Base-by-base conservation (phyloP, 1,140 invertebrate species). In the Neelides sp. region DNA sequence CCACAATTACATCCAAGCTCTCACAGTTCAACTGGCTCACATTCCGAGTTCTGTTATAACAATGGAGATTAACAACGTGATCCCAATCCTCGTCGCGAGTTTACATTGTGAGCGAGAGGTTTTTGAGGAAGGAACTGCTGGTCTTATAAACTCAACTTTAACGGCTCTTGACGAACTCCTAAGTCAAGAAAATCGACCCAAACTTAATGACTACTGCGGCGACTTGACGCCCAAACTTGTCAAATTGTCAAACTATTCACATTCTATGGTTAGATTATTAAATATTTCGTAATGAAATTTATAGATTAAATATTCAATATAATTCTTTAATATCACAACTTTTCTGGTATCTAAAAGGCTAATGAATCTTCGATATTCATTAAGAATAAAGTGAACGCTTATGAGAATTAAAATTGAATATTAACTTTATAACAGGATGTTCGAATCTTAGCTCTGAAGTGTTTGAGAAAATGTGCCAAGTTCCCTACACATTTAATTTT, bases 191-290 rank as follows among this genome's bases (percentile, higher is more conserved):
- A 73, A 74, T 57, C 71, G 78, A 55, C 35, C 57, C 0, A 66
- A 72, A 52, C 70, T 82, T 26, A 66, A 70, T 7, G 65, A 72
- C 10, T 75, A 80, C 58, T 67, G 78, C 53, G 72, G 77, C 57
- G 76, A 75, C 48, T 69, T 85, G 32, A 71, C 83, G 59, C 72
- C 78, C n/a, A 73, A 73, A 52, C 71, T 81, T 35, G 59, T 83
- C 15, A 71, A 73, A 47, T 67, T 83, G 24, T 67, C 74, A 13
- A 69, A 64, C 39, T 73, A 73, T 59, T 67, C 71, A 54, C 65
- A 71, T 7, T 74, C 69, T 36, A 82, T 83, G 80, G 82, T 84
- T 68, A 72, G 68, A 64, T 27, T 30, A 39, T 10, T 8, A n/a
- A 5, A 7, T 15, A 7, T 19, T 40, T 40, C 37, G 15, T 40